Base-by-base conservation (phyloP, 2,113 vertebrate species). In the Apeltes quadracus region DNA sequence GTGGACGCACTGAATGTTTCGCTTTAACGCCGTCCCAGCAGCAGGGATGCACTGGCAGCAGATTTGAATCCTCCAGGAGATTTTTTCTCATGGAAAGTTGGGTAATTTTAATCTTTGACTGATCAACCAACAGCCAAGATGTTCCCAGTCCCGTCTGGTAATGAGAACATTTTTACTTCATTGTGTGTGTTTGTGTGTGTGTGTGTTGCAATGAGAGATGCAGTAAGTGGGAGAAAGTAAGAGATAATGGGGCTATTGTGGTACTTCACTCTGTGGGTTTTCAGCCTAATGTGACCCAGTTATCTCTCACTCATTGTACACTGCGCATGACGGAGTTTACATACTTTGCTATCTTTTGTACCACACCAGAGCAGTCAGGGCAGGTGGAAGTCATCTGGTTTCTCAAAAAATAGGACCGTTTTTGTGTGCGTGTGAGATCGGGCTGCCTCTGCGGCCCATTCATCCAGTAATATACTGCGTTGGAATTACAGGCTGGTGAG, bases 221-320 rank as follows among this genome's bases (percentile, higher is more conserved):
- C 29, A 41, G 18, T 16, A 16, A 32, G 65, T 56, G 59, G 43
- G 50, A 36, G 15, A 62, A 36, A 53, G 70, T 67, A 23, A 77
- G 46, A 61, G 23, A 91, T 84, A 89, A 88, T 78, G 72, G 78
- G 44, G 38, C 54, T 84, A 82, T 82, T 87, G 86, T 89, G 55
- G 41, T 50, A 68, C 27, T 68, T 83, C 43, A 43, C 14, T 13
- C 27, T 68, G 44, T 22, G 8, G 14, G 55, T 23, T 77, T 67
- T 38, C 41, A 72, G 77, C 34, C 25, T 43, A 32, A 41, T 36
- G 25, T 54, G 76, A 79, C 72, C 62, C 67, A 67, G 25, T 74
- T 86, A 61, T 77, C 36, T 20, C 57, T 34, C 39, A 29, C 58
- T 57, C 41, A 55, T 27, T 13, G 13, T 61, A 7, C 55, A 58